These are phyloP conservation scores for Mormyrus lacerda DNA, from an alignment of 2,113 vertebrate species.

Conservation along the genomic window DNA sequence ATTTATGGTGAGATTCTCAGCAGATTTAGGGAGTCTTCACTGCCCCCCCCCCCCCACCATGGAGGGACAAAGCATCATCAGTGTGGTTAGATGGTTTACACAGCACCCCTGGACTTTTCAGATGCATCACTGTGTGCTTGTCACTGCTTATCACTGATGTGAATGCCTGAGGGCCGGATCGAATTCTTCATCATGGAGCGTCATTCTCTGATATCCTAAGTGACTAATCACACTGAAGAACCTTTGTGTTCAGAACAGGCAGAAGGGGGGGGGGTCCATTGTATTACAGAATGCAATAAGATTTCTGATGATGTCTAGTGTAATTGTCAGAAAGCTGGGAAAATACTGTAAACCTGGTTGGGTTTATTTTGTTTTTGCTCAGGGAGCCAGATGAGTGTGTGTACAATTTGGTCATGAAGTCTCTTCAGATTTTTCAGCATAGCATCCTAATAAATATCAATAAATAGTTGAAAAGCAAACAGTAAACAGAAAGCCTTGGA, in stretches of 20 bases:
- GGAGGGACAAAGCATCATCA: conserved; percentile 7
- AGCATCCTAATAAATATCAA: background rate
- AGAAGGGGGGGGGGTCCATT: background rate
- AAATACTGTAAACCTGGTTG: background rate
- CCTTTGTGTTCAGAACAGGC: background rate
- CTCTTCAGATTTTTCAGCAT: background rate
- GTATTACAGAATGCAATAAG: background rate
- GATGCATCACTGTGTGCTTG: background rate
- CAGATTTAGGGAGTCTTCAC: background rate
- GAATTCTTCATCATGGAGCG: background rate
- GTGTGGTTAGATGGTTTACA: background rate
- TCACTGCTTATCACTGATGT: background rate
- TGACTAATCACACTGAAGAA: background rate
- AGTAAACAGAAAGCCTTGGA: background rate
- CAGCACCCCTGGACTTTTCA: background rate
- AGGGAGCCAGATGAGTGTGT: background rate
- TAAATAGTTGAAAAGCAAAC: background rate
- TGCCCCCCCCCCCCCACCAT: background rate
- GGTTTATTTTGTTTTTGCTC: background rate
- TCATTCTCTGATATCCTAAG: background rate
- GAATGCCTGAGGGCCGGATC: background rate
- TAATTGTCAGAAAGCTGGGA: background rate
- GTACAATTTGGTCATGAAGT: background rate
- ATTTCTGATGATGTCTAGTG: background rate
- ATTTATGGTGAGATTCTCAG: background rate